Base-by-base conservation (phyloP, 2,888 invertebrate genomes). In the Ellobium chinense region DNA sequence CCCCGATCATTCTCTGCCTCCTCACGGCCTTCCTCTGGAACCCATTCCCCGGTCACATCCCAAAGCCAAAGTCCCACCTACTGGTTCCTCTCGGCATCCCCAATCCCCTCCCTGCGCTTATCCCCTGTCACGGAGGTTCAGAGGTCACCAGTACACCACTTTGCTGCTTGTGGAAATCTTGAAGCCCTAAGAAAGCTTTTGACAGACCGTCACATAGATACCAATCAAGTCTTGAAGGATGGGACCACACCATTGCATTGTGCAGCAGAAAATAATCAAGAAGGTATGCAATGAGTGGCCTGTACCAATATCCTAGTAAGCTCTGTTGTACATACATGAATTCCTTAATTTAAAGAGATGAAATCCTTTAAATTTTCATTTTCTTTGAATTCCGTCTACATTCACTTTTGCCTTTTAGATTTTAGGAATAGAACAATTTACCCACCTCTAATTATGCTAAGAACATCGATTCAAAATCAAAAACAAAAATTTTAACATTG, bases 261-360 rank as follows among this genome's bases (percentile, higher is more conserved):
- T 82, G 90, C 91, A 81, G 89, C 88, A 27, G 88, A 91, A 70
- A 80, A 84, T 82, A 90, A 90, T 77, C 87, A 90, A 77, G 83
- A 87, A 83, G 88, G 91, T 91, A 80, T 77, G n/a, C n/a, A n/a
- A n/a, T n/a, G n/a, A n/a, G n/a, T n/a, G n/a, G n/a, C n/a, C n/a
- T n/a, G n/a, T n/a, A n/a, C n/a, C n/a, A n/a, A n/a, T n/a, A n/a
- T n/a, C n/a, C n/a, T n/a, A n/a, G n/a, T n/a, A n/a, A n/a, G n/a
- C n/a, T n/a, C n/a, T n/a, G n/a, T n/a, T n/a, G n/a, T n/a, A n/a
- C n/a, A n/a, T n/a, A n/a, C n/a, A n/a, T n/a, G n/a, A n/a, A n/a
- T n/a, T n/a, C n/a, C n/a, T n/a, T n/a, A n/a, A n/a, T n/a, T n/a
- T n/a, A n/a, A n/a, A n/a, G n/a, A n/a, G n/a, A n/a, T n/a, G n/a